Evolutionary conservation across 2,113 vertebrate species (phyloP).

Genomic region (Pluvianellus socialis): DNA sequence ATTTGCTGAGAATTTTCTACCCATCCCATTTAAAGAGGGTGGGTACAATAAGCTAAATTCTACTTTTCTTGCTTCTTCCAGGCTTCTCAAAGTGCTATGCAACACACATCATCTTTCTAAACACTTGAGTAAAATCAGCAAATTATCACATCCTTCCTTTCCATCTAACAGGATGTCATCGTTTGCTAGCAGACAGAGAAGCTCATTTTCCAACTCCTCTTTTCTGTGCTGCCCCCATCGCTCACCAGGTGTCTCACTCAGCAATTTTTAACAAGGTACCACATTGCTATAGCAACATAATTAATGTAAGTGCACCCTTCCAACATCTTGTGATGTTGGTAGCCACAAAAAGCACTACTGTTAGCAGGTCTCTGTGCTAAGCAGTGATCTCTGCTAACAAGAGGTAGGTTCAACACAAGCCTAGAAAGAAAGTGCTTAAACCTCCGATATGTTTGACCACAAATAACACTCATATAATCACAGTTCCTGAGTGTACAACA

Average conservation of each 20-base stretch:
- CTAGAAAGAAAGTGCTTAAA: neutral
- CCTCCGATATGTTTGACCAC: neutral
- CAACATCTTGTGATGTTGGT: neutral
- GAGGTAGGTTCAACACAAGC: neutral
- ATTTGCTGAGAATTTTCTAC: neutral
- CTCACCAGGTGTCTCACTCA: neutral
- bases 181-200: neutral
- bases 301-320: neutral
- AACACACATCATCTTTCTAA: neutral
- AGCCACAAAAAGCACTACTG: neutral
- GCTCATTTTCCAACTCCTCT: neutral
- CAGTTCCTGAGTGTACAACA: neutral
- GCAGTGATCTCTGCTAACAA: neutral
- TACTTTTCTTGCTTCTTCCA: neutral
- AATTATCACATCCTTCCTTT: slow-evolving; percentile 1
- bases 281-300: slow-evolving; percentile 17
- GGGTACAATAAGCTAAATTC: neutral
- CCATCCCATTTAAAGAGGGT: neutral
- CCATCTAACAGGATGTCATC: neutral
- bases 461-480: neutral
- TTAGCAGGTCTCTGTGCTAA: neutral
- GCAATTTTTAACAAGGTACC: neutral
- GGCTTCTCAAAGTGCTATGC: neutral
- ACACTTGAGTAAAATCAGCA: neutral
- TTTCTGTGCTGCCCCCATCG: neutral